phyloP scores from a whole-genome alignment of 2,888 invertebrate genomes.

The Hypolimnas misippus region DNA sequence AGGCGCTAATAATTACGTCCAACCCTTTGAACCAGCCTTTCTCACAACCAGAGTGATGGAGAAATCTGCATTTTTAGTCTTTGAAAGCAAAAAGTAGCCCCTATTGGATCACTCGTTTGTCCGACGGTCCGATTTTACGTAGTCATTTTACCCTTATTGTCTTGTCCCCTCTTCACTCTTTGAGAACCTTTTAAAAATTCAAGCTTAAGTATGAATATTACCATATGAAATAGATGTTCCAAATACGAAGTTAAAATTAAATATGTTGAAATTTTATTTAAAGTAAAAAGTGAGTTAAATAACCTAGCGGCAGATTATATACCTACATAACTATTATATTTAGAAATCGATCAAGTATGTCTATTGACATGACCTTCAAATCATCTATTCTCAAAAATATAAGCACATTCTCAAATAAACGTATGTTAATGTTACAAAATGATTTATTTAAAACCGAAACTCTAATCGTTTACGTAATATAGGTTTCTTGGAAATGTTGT shows the following conservation, averaged over 20 bases:
- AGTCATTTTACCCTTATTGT: constrained; percentile 48
- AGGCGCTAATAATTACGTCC: constrained; percentile 38
- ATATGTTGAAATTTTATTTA: background rate
- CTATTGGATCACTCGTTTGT: constrained; percentile 51
- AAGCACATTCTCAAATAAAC: too few species aligned
- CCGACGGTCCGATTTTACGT: constrained; percentile 47
- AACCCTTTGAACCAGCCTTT: constrained; percentile 43
- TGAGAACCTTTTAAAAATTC: constrained; percentile 31
- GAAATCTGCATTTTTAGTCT: constrained; percentile 46
- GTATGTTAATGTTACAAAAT: too few species aligned
- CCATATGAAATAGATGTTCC: background rate
- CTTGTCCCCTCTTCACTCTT: constrained; percentile 40
- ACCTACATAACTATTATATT: too few species aligned
- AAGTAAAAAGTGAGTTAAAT: too few species aligned
- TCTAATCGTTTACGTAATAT: background rate
- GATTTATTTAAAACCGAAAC: too few species aligned
- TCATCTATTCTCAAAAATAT: too few species aligned
- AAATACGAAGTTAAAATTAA: background rate
- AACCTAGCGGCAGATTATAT: too few species aligned
- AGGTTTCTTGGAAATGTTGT: background rate
- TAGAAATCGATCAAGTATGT: too few species aligned
- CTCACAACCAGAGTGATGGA: constrained; percentile 43
- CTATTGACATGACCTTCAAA: too few species aligned
- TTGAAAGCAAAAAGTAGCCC: constrained; percentile 48
- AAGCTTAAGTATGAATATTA: constrained; percentile 27